Percentiles rank a stretch among this genome's conserved stretches.
Evolutionary conservation across 2,888 invertebrate genomes (phyloP).

Genomic region (Lycaena phlaeas): DNA sequence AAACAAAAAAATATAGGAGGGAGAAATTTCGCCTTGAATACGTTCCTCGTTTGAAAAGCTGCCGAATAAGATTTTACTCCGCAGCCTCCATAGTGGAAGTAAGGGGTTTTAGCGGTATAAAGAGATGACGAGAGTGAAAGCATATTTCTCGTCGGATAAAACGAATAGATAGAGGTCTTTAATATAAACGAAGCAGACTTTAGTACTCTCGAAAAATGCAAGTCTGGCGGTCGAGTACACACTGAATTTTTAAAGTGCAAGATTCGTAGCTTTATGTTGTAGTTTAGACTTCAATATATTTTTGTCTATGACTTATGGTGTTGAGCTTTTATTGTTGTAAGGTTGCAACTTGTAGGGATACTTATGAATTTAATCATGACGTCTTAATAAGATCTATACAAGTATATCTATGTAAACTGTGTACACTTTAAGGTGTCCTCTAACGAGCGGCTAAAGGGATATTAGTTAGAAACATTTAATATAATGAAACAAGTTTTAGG

Average conservation of each 20-base stretch:
- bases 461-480: too few species aligned
- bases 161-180: slow-evolving; percentile 73
- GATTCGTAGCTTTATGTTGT: slow-evolving; percentile 27
- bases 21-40: not conserved
- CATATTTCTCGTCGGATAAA: slow-evolving; percentile 65
- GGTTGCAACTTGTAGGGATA: too few species aligned
- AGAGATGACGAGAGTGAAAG: slow-evolving; percentile 57
- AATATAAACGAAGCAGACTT: slow-evolving; percentile 72
- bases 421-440: too few species aligned
- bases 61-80: slow-evolving; percentile 8
- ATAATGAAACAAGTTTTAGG: too few species aligned
- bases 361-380: too few species aligned
- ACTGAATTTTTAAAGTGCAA: slow-evolving; percentile 59
- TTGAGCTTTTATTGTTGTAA: too few species aligned
- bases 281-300: not conserved
- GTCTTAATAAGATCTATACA: too few species aligned
- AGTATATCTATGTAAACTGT: too few species aligned
- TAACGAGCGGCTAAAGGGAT: too few species aligned
- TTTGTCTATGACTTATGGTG: not conserved
- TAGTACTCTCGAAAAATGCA: slow-evolving; percentile 70
- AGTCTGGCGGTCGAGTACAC: slow-evolving; percentile 50
- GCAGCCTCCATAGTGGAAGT: slow-evolving; percentile 8
- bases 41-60: not conserved
- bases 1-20: not conserved
- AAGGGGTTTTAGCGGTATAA: slow-evolving; percentile 33